Evolutionary conservation across 2,888 invertebrate species (phyloP).

Genomic region (Dynastes hyllus): DNA sequence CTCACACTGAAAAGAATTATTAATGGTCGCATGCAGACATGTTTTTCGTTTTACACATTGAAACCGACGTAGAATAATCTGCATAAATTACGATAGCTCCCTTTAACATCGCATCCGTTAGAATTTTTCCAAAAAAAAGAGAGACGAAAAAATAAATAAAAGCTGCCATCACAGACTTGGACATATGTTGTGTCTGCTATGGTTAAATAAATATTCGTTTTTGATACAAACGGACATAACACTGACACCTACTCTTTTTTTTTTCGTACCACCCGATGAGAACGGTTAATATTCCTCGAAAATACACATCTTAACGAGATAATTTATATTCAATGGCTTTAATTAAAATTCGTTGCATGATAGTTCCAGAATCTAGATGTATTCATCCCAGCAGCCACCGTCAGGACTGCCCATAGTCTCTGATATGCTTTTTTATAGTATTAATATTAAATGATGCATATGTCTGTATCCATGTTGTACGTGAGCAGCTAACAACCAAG

Average conservation of each 20-base stretch:
- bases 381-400: too few relatives aligned
- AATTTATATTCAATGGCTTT: conserved; percentile 22
- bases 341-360: conserved; percentile 19
- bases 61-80: conserved; percentile 6
- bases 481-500: too few relatives aligned
- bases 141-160: neutral
- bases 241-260: conserved; percentile 13
- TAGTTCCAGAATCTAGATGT: too few relatives aligned
- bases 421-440: too few relatives aligned
- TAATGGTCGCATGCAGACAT: neutral
- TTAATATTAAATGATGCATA: too few relatives aligned
- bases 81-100: conserved; percentile 13
- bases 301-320: conserved; percentile 17
- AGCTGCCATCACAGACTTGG: neutral
- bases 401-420: too few relatives aligned
- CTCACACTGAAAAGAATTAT: conserved; percentile 4
- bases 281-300: conserved; percentile 11
- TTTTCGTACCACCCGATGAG: conserved; percentile 15
- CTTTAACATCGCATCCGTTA: neutral
- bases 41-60: neutral
- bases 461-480: too few relatives aligned
- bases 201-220: neutral
- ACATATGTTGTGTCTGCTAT: neutral
- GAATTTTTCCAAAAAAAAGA: conserved; percentile 6
- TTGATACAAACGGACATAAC: neutral